These are phyloP conservation scores for Hydrolagus colliei DNA, from an alignment of 2,797 vertebrate genomes.

Conservation along the genomic window DNA sequence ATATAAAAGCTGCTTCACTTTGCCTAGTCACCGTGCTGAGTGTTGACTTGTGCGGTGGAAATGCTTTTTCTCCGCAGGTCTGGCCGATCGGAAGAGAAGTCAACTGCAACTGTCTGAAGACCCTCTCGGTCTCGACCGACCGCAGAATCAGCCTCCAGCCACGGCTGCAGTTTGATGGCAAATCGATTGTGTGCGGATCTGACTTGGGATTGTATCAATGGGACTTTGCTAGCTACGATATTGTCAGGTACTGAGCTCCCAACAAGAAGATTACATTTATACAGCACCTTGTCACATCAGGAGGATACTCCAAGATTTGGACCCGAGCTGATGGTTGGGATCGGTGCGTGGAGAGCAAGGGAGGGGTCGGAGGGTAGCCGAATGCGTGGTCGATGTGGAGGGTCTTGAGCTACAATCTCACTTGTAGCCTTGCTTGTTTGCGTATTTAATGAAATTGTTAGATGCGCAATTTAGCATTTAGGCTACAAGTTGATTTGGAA, in stretches of 20 bases:
- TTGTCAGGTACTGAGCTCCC: slow-evolving; percentile 72
- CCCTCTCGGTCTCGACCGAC: slow-evolving; percentile 85
- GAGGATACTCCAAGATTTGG: no score
- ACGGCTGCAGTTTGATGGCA: slow-evolving; percentile 90
- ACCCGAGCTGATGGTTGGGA: no score
- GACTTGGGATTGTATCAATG: slow-evolving; percentile 93
- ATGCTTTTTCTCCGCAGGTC: slow-evolving; percentile 60
- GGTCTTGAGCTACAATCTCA: not conserved
- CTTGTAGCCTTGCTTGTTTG: no score
- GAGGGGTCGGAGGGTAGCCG: no score
- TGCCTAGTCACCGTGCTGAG: no score
- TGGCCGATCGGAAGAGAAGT: slow-evolving; percentile 97
- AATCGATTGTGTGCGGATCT: slow-evolving; percentile 91
- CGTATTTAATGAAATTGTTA: not conserved
- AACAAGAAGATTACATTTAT: not conserved
- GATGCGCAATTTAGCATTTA: no score
- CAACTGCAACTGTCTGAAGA: slow-evolving; percentile 94
- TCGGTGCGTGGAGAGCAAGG: not conserved
- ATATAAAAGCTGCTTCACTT: no score
- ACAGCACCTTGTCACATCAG: no score
- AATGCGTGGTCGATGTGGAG: no score
- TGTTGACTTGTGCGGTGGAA: no score
- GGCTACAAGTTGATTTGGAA: not conserved
- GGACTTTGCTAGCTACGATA: slow-evolving; percentile 95
- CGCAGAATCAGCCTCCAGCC: slow-evolving; percentile 92